phyloP scores from a whole-genome alignment of 2,888 invertebrate genomes.

The Callosobruchus maculatus region DNA sequence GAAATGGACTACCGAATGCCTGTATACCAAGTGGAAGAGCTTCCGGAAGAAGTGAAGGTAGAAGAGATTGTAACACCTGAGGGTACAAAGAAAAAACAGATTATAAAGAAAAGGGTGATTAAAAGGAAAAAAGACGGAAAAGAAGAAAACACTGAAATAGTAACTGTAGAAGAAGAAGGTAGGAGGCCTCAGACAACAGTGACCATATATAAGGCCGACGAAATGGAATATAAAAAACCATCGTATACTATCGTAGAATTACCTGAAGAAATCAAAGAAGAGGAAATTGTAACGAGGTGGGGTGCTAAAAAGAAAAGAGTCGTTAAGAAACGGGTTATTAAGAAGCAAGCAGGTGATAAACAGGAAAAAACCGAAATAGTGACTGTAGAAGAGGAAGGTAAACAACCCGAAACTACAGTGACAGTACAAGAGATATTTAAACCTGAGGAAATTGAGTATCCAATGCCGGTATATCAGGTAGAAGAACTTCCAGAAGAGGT shows the following conservation, averaged over 20 bases:
- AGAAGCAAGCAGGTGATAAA: constrained; percentile 30
- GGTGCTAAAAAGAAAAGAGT: constrained; percentile 31
- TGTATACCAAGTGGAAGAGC: constrained; percentile 36
- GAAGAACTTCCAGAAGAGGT: constrained; percentile 48
- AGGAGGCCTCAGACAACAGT: constrained; percentile 44
- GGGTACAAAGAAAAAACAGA: constrained; percentile 33
- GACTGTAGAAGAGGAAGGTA: constrained; percentile 43
- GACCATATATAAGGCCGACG: constrained; percentile 45
- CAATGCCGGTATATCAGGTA: constrained; percentile 18
- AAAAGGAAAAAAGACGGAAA: constrained; percentile 43
- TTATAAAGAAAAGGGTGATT: constrained; percentile 32
- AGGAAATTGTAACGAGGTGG: constrained; percentile 39
- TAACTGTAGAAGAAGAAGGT: constrained; percentile 38
- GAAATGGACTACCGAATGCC: constrained; percentile 33
- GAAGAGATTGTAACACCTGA: constrained; percentile 28
- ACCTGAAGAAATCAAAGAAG: constrained; percentile 29
- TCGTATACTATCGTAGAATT: constrained; percentile 36
- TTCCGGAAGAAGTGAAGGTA: constrained; percentile 36
- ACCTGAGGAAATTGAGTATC: constrained; percentile 31
- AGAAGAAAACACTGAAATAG: constrained; percentile 41
- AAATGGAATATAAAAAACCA: constrained; percentile 35
- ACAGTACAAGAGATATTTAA: constrained; percentile 30
- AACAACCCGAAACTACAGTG: constrained; percentile 35
- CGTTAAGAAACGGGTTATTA: constrained; percentile 30
- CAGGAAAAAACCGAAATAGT: constrained; percentile 37